Base-by-base conservation (phyloP, 1,140 invertebrate genomes). In the Ephestia elutella region DNA sequence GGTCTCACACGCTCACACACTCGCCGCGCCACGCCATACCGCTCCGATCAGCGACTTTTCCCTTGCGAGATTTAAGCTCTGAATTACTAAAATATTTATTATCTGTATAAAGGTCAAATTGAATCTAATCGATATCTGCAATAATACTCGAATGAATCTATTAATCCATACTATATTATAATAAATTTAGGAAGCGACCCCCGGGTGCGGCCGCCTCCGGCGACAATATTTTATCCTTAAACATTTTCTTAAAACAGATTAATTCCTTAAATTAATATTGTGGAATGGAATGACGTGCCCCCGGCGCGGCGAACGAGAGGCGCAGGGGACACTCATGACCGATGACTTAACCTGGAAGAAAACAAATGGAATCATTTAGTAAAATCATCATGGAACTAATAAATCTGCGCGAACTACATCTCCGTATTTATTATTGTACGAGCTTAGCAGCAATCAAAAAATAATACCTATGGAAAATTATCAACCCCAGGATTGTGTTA, bases 121-220 rank as follows among this genome's bases (percentile, higher is more conserved):
- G 78, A 80, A 78, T 86, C 82, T 84, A 86, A 78, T 81, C 65
- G 63, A 66, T 44, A 44, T 68, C 72, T 68, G 81, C 80, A 87
- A 87, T 87, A 87, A 87, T 87, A 87, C 85, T 87, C 85, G 80
- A 76, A 78, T 76, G 80, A 84, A 82, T 83, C 85, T 85, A 85
- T 83, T 68, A 76, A 82, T 86, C 69, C 82, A 82, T 85, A 83
- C 80, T 87, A 86, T 87, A 87, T 86, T 84, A 83, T 81, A 78
- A 76, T 85, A 81, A 86, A 73, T 79, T 77, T 73, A 83, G 71
- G 75, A 77, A 61, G 25, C 59, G 70, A 68, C 70, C 72, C 68
- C 63, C 72, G 62, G 65, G 63, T 28, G 66, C 70, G 73, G 68
- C 67, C 70, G 61, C 62, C 65, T 73, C 73, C 72, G 73, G 72